A percentile compares a stretch with the other conserved stretches of the same genome.
phyloP scores from a whole-genome alignment of 2,113 vertebrate genomes.

The Bungarus multicinctus region DNA sequence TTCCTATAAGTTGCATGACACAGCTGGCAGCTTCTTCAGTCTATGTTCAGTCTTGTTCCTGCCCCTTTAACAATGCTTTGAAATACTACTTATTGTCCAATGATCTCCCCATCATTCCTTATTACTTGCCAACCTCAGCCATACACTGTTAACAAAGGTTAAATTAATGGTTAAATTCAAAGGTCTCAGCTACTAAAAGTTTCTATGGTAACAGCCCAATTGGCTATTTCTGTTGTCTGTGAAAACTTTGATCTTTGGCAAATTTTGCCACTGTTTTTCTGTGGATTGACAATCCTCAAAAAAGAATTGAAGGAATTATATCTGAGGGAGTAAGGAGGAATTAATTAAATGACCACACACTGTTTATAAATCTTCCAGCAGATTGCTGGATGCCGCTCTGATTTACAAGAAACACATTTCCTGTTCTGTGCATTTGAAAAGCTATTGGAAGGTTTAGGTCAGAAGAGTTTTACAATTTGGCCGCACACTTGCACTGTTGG shows the following conservation, averaged over 20 bases:
- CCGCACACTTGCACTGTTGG: neutral
- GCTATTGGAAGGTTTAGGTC: constrained; percentile 12
- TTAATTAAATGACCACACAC: constrained; percentile 48
- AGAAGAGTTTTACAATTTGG: constrained; percentile 1
- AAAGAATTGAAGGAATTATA: constrained; percentile 47
- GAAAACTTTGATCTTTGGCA: constrained; percentile 77
- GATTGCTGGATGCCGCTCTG: constrained; percentile 32
- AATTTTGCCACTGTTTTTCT: constrained; percentile 60
- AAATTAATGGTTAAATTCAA: constrained; percentile 71
- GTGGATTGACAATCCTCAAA: constrained; percentile 59
- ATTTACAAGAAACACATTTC: constrained; percentile 35
- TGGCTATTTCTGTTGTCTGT: constrained; percentile 74
- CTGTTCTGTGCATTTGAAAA: constrained; percentile 9
- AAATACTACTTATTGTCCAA: constrained; percentile 67
- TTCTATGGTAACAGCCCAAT: constrained; percentile 80
- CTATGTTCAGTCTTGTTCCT: neutral
- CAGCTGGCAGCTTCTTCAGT: neutral
- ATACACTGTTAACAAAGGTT: constrained; percentile 64
- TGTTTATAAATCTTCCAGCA: constrained; percentile 51
- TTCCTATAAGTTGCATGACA: neutral
- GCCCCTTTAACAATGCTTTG: constrained; percentile 39
- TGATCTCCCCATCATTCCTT: constrained; percentile 49
- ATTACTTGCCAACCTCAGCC: constrained; percentile 50
- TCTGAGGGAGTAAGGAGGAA: constrained; percentile 42
- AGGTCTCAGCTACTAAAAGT: constrained; percentile 64